Base-by-base conservation (phyloP, 2,113 vertebrate species). In the Sterrhoptilus dennistouni region DNA sequence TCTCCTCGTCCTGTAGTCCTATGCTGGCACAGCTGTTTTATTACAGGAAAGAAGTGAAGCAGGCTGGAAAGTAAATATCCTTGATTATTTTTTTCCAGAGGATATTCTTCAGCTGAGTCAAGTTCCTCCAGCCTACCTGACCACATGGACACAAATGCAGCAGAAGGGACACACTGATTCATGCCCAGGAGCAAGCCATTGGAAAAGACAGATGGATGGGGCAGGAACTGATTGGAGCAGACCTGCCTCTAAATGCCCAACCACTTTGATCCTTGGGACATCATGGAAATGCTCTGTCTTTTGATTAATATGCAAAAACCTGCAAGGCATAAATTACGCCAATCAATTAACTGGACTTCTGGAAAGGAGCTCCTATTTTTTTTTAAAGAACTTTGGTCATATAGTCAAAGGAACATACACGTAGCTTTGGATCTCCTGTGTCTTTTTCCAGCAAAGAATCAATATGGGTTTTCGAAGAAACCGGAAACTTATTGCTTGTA, bases 261-360 rank as follows among this genome's bases (percentile, higher is more conserved):
- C 8, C 35, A 23, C 54, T 60, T 94, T 0, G 2, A 64, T 83
- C 94, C 76, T 85, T 64, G 40, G 50, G 47, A 44, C 74, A 59
- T 66, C 60, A 76, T 68, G 61, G 64, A 87, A 96, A 95, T 82
- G 11, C 31, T 91, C 76, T 80, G 33, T 52, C 68, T 89, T 89
- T 89, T 82, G 68, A 87, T 96, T 92, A 95, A 95, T 69, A 45
- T 91, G 82, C 65, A 89, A 84, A 97, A 96, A 49, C 16, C n/a
- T 85, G 33, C 53, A 69, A 69, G 69, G 84, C 77, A 86, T 65
- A 82, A 96, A 89, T 96, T 83, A 80, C 77, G 57, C 60, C 74
- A 56, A 25, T 88, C 95, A 87, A 94, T 77, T 94, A 92, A 86
- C 90, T 85, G 89, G 61, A 60, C 87, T 79, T 94, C 90, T 95